Percentiles rank a stretch among this genome's conserved stretches.
phyloP scores from a whole-genome alignment of 2,888 invertebrate species.

The Scaeva pyrastri region DNA sequence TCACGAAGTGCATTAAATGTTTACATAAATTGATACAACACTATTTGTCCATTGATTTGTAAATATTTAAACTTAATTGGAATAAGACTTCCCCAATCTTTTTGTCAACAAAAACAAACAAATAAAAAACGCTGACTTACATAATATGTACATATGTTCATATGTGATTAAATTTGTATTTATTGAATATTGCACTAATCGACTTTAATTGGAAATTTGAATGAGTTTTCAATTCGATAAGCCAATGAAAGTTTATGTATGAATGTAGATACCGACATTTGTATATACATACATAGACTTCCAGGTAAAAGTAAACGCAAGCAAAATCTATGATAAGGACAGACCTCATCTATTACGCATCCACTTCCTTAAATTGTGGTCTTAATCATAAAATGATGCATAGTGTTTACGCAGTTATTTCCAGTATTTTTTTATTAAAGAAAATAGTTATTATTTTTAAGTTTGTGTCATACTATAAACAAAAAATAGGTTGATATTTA shows the following conservation, averaged over 20 bases:
- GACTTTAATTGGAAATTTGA: constrained; percentile 67
- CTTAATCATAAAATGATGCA: not conserved
- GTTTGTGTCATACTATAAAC: not conserved
- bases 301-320: not conserved
- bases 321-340: not conserved
- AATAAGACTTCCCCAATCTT: constrained; percentile 2
- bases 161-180: constrained; percentile 24
- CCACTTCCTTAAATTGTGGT: not conserved
- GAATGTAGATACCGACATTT: too few relatives aligned
- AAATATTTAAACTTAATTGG: not conserved
- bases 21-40: not conserved
- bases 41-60: constrained; percentile 1
- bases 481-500: too few relatives aligned
- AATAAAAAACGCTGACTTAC: not conserved
- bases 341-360: constrained; percentile 13
- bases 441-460: not conserved
- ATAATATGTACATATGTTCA: too few relatives aligned
- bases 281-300: not conserved
- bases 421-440: not conserved
- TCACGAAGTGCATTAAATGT: not conserved
- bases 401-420: not conserved
- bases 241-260: not conserved
- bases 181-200: constrained; percentile 52
- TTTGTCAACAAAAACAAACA: not conserved
- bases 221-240: constrained; percentile 53